phyloP scores from a whole-genome alignment of 2,888 invertebrate species.

The Drosophila heteroneura region DNA sequence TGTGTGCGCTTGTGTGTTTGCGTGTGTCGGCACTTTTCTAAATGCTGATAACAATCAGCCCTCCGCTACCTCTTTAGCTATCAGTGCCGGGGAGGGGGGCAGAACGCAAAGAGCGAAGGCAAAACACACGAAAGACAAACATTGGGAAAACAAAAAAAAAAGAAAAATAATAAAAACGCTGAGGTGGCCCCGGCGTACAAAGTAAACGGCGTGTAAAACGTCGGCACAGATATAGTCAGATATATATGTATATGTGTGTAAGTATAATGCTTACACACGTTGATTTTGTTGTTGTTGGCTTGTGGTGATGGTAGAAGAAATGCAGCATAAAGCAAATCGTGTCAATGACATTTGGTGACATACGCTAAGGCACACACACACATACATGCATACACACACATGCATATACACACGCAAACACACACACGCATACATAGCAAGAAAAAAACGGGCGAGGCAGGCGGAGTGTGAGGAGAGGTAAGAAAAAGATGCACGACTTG shows the following conservation, averaged over 20 bases:
- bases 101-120: constrained; percentile 18
- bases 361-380: constrained; percentile 44
- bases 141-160: constrained; percentile 40
- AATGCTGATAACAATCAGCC: constrained; percentile 70
- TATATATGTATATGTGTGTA: constrained; percentile 39
- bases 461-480: constrained; percentile 8
- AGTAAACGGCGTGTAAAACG: constrained; percentile 67
- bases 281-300: constrained; percentile 38
- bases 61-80: constrained; percentile 20
- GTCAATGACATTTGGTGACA: constrained; percentile 79
- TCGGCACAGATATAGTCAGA: constrained; percentile 61
- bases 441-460: constrained; percentile 1
- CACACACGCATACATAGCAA: background rate
- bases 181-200: constrained; percentile 64
- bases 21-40: constrained; percentile 51
- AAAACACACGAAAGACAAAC: constrained; percentile 51
- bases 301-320: constrained; percentile 58
- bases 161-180: constrained; percentile 51
- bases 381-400: background rate
- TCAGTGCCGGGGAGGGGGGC: constrained; percentile 26
- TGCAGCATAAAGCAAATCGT: constrained; percentile 80
- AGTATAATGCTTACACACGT: constrained; percentile 30
- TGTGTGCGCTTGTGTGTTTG: constrained; percentile 4
- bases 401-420: background rate
- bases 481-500: constrained; percentile 53